phyloP scores from a whole-genome alignment of 2,888 invertebrate genomes.

The Torymus tubicola region DNA sequence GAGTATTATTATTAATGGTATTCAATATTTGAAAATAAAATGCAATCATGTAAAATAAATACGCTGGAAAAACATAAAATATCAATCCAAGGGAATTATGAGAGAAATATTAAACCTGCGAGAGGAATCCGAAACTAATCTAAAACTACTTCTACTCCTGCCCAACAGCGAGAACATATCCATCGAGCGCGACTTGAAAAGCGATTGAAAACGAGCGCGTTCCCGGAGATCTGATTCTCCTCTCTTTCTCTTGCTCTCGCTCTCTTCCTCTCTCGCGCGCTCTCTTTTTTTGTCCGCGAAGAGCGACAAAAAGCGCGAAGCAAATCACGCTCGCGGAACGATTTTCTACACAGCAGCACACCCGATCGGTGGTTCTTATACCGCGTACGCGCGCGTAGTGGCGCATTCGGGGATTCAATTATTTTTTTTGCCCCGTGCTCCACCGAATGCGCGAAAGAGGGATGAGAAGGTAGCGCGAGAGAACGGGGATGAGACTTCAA shows the following conservation, averaged over 20 bases:
- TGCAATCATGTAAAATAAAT: too few relatives aligned
- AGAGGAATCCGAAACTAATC: too few relatives aligned
- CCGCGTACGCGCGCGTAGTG: neutral
- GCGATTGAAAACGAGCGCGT: constrained; percentile 38
- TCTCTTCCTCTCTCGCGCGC: neutral
- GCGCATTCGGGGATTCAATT: constrained; percentile 27
- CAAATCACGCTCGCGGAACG: constrained; percentile 17
- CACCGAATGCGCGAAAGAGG: neutral
- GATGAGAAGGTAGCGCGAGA: neutral
- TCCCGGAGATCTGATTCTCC: constrained; percentile 22
- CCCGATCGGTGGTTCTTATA: neutral
- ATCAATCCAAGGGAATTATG: too few relatives aligned
- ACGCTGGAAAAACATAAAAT: too few relatives aligned
- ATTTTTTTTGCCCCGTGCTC: constrained; percentile 28
- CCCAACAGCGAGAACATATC: constrained; percentile 2
- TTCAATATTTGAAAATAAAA: too few relatives aligned
- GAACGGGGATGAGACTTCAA: neutral
- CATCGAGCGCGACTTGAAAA: constrained; percentile 33
- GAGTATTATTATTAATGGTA: too few relatives aligned
- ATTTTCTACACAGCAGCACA: neutral
- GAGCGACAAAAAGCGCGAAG: constrained; percentile 9
- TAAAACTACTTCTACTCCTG: too few relatives aligned
- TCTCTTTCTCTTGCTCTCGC: too few relatives aligned
- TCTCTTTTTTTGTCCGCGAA: too few relatives aligned
- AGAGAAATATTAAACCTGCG: too few relatives aligned